phyloP scores from a whole-genome alignment of 2,888 invertebrate genomes.

The Cheilosia variabilis region DNA sequence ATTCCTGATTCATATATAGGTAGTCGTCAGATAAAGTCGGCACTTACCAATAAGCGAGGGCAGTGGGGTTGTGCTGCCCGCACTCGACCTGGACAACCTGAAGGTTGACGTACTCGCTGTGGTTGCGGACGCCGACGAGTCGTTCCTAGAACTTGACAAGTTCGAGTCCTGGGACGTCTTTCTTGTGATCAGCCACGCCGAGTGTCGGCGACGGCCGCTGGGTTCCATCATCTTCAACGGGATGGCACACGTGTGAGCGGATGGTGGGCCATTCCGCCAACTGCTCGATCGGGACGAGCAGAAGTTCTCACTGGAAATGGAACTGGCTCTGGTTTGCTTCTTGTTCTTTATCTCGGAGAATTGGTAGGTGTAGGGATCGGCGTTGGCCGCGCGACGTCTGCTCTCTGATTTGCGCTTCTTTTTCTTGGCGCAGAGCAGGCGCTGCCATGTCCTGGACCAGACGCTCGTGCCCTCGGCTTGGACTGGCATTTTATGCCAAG shows the following conservation, averaged over 20 bases:
- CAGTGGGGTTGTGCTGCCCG: conserved; percentile 84
- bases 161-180: conserved; percentile 97
- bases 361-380: conserved; percentile 90
- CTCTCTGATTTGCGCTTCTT: conserved; percentile 78
- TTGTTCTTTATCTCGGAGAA: conserved; percentile 89
- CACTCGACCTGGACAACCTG: conserved; percentile 93
- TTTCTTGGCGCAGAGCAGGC: conserved; percentile 79
- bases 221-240: conserved; percentile 88
- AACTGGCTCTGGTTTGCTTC: conserved; percentile 90
- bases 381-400: conserved; percentile 84
- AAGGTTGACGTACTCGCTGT: conserved; percentile 96
- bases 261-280: conserved; percentile 89
- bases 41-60: conserved; percentile 82
- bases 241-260: conserved; percentile 89
- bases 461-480: conserved; percentile 77
- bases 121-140: conserved; percentile 95
- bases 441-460: conserved; percentile 84
- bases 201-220: conserved; percentile 90
- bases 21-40: not conserved
- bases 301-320: conserved; percentile 95
- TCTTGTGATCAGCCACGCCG: conserved; percentile 95
- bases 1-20: not conserved
- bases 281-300: conserved; percentile 94
- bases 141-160: conserved; percentile 94
- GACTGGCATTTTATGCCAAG: conserved; percentile 81